Conservation (phyloP, 2,113 vertebrate species). For the Condylura cristata region DNA sequence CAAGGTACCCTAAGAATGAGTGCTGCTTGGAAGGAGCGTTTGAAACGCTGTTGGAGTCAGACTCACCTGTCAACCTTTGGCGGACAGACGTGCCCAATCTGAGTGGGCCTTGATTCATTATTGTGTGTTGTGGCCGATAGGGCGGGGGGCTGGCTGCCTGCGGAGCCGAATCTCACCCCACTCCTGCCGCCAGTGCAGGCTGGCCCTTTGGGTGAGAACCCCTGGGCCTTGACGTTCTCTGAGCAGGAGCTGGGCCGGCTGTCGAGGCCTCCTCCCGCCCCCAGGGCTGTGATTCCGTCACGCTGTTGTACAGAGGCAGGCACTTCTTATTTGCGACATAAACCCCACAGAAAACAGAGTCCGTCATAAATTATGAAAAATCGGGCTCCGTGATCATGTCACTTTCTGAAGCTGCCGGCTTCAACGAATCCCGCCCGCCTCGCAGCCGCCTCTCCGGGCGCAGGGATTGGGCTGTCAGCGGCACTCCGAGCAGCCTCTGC, state of each 20-base stretch:
- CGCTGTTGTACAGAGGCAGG: constrained; percentile 48
- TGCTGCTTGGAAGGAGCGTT: background rate
- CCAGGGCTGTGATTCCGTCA: background rate
- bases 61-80: background rate
- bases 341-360: constrained; percentile 62
- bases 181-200: background rate
- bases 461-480: constrained; percentile 57
- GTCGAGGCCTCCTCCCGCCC: background rate
- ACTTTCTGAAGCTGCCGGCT: constrained; percentile 17
- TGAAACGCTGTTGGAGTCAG: background rate
- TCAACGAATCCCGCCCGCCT: background rate
- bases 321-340: constrained; percentile 67
- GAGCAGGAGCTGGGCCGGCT: background rate
- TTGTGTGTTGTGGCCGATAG: background rate
- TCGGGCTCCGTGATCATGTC: constrained; percentile 40
- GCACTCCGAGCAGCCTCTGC: constrained; percentile 48
- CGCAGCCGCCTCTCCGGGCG: constrained; percentile 42
- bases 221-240: background rate
- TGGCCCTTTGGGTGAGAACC: background rate
- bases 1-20: background rate
- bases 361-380: constrained; percentile 71
- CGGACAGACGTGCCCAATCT: background rate
- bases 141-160: background rate
- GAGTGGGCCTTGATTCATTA: background rate
- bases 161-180: background rate